Evolutionary conservation across 2,797 vertebrate genomes (phyloP), one percentile per base, ranked within the genome.

Genomic region (Helostoma temminkii): DNA sequence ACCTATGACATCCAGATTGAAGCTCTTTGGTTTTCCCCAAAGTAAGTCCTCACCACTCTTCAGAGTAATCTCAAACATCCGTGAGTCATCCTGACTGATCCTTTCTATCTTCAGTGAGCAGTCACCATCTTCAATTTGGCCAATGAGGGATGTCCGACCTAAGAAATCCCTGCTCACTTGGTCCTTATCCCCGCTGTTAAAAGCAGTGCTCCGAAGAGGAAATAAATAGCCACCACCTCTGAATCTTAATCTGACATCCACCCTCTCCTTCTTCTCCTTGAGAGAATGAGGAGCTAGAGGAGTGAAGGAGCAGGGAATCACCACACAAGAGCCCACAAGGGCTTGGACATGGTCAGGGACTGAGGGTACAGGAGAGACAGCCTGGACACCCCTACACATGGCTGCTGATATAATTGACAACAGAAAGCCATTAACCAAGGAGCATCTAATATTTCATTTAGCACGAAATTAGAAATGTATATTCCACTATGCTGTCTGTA

Each of bases 281-380:
- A 45, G 12, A 48, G 67, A 24, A 10, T 39, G 54, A 78, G 60
- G 15, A 24, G 74, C 36, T 1, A 18, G 60, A 41, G 71, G 83
- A 0, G 72, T 64, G 80, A 93, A 95, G 2, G 93, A 92, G 85
- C 95, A 96, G 47, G 94, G 94, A 42, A 96, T 88, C 74, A 95
- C 82, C 55, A 93, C 91, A 2, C 95, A 96, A 22, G 93, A 94
- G 46, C 94, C 94, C 37, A 57, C 77, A 43, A 94, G 49, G 8
- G 90, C 94, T 4, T 54, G 69, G 48, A 95, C 87, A 5, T 32
- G 78, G 9, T 63, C 86, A 0, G 93, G 94, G 62, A 90, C 77
- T 0, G 84, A 84, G 42, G 91, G 91, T 11, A 81, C 74, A 26
- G 82, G 88, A 5, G 90, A 81, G 5, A 60, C 39, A 2, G 82